These are phyloP conservation scores for Cybosia mesomella DNA, from an alignment of 2,888 invertebrate species.

Conservation along the genomic window DNA sequence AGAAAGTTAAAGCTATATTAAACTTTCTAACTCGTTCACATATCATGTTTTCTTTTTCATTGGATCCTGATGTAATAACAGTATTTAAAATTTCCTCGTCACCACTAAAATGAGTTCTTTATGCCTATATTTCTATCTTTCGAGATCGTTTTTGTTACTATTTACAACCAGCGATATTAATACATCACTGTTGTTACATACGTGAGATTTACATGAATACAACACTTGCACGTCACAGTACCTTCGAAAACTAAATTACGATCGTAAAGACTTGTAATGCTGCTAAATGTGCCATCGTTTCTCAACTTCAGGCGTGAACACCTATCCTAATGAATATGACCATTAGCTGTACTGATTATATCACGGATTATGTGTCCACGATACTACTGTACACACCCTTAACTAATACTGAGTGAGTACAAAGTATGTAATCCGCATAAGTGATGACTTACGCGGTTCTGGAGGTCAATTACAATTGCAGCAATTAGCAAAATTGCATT, in stretches of 20 bases:
- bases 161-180: slow-evolving; percentile 24
- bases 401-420: background rate
- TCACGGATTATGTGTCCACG: background rate
- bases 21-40: background rate
- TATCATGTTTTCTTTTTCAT: background rate
- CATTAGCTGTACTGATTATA: background rate
- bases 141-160: slow-evolving; percentile 15
- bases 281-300: slow-evolving; percentile 24
- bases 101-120: background rate
- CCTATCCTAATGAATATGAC: background rate
- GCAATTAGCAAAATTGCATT: too few species aligned
- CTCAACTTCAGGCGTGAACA: slow-evolving; percentile 1
- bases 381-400: background rate
- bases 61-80: background rate
- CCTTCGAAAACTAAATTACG: slow-evolving; percentile 21
- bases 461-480: too few species aligned
- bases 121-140: background rate
- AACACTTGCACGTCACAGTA: slow-evolving; percentile 29
- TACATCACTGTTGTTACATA: slow-evolving; percentile 26
- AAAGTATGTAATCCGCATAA: too few species aligned
- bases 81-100: too few species aligned
- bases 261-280: slow-evolving; percentile 35
- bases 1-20: background rate
- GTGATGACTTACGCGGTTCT: background rate
- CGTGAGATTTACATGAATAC: slow-evolving; percentile 27